A percentile compares a stretch with the other conserved stretches of the same genome.
phyloP scores from a whole-genome alignment of 2,797 vertebrate species.

The Ciconia nigra region DNA sequence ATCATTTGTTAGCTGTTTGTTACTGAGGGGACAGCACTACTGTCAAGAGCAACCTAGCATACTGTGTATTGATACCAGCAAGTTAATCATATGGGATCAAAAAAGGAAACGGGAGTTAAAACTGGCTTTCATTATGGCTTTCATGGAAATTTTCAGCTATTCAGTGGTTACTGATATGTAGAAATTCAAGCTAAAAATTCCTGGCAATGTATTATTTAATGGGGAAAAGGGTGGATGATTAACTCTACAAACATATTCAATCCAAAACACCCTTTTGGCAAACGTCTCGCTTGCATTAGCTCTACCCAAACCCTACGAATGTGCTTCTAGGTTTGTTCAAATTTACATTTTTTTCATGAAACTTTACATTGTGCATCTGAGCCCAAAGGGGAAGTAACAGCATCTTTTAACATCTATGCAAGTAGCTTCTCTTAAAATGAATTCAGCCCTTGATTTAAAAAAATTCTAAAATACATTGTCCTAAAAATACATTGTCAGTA shows the following conservation, averaged over 20 bases:
- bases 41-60: not conserved
- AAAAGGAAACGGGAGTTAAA: not conserved
- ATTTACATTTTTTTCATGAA: not conserved
- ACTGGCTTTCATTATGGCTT: not conserved
- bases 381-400: slow-evolving; percentile 23
- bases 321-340: not conserved
- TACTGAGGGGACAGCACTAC: not conserved
- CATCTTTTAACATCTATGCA: not conserved
- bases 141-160: not conserved
- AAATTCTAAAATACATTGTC: slow-evolving; percentile 63
- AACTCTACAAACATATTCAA: not conserved
- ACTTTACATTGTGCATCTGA: slow-evolving; percentile 21
- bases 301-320: not conserved
- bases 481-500: slow-evolving; percentile 76
- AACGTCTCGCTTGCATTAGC: not conserved
- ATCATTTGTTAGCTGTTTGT: not conserved
- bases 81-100: not conserved
- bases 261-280: not conserved
- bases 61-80: not conserved
- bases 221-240: not conserved
- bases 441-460: slow-evolving; percentile 64
- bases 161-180: not conserved
- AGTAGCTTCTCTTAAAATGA: slow-evolving; percentile 18
- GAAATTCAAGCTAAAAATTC: not conserved
- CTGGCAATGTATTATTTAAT: not conserved